These are phyloP conservation scores for Tachycineta bicolor DNA, from an alignment of 2,113 vertebrate genomes.

Conservation along the genomic window DNA sequence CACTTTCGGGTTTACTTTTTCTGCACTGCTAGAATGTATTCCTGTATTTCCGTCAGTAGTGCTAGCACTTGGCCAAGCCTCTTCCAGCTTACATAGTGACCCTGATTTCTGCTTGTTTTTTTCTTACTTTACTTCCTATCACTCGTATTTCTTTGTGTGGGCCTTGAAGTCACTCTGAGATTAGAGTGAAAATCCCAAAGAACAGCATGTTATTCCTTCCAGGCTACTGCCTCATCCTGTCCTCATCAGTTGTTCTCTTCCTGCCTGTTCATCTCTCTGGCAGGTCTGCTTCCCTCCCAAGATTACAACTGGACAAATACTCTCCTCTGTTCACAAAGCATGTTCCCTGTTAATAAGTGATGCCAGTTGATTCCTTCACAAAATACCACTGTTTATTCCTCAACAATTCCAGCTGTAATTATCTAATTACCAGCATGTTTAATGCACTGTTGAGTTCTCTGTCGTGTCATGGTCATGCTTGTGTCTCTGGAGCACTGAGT, in stretches of 20 bases:
- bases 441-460: neutral
- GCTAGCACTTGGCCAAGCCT: neutral
- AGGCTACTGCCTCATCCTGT: neutral
- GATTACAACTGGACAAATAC: neutral
- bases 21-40: neutral
- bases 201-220: neutral
- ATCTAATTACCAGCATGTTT: neutral
- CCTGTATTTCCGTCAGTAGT: neutral
- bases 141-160: neutral
- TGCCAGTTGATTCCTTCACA: neutral
- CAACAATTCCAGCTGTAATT: neutral
- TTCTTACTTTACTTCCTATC: neutral
- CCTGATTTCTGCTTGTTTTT: neutral
- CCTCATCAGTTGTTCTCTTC: neutral
- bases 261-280: neutral
- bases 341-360: neutral
- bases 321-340: neutral
- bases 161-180: neutral
- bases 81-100: neutral
- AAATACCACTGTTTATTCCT: neutral
- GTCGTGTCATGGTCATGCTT: neutral
- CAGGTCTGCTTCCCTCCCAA: neutral
- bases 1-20: neutral
- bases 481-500: neutral
- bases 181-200: neutral